These are phyloP conservation scores for Babyrousa celebensis DNA, from an alignment of 2,797 vertebrate species.

Conservation along the genomic window DNA sequence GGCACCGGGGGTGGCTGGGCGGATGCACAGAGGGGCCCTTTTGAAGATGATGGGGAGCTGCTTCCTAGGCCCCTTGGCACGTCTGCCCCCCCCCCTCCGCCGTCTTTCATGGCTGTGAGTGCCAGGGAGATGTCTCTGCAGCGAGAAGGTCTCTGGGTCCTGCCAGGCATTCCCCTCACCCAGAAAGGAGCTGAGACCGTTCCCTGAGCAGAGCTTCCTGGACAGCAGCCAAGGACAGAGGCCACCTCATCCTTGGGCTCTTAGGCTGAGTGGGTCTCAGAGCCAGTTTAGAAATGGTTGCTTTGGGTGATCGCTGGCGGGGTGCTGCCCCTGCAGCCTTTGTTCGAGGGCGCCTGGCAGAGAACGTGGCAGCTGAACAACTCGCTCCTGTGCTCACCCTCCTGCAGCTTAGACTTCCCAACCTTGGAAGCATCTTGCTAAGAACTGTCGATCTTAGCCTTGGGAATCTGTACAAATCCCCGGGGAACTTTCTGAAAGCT, in stretches of 20 bases:
- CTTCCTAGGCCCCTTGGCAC: background rate
- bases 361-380: background rate
- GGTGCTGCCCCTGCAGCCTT: background rate
- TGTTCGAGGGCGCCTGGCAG: background rate
- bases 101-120: background rate
- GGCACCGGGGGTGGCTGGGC: fast-evolving
- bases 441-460: background rate
- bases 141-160: background rate
- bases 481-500: background rate
- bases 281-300: background rate
- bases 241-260: background rate
- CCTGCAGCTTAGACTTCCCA: background rate
- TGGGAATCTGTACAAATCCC: background rate
- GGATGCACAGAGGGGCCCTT: background rate
- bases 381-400: background rate
- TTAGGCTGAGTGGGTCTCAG: background rate
- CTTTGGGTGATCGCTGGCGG: background rate
- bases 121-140: background rate
- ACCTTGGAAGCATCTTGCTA: background rate
- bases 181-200: background rate
- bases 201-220: background rate
- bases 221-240: background rate
- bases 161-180: background rate
- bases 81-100: background rate
- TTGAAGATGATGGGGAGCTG: background rate